phyloP scores from a whole-genome alignment of 2,113 vertebrate species.

The Enhydra lutris region DNA sequence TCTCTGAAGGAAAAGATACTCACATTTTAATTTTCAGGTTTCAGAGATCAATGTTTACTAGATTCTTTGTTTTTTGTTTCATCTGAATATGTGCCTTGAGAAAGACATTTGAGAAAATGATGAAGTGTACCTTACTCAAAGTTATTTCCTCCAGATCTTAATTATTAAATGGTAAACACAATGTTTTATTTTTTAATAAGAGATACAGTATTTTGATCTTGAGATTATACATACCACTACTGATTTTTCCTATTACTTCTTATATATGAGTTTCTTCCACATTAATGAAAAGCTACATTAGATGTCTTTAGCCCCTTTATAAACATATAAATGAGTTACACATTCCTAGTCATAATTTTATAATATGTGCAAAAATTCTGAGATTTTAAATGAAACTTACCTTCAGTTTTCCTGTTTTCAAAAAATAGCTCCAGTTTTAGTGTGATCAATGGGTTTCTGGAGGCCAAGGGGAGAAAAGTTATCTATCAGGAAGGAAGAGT shows the following conservation, averaged over 20 bases:
- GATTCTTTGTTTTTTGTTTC: background rate
- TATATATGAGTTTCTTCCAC: background rate
- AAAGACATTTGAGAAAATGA: background rate
- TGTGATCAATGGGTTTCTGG: background rate
- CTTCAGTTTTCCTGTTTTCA: background rate
- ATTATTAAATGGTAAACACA: background rate
- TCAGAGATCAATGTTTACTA: background rate
- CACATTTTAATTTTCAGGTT: constrained; percentile 23
- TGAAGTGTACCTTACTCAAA: background rate
- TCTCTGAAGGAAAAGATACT: background rate
- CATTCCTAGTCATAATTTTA: background rate
- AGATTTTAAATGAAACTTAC: background rate
- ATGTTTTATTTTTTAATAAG: background rate
- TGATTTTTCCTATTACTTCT: background rate
- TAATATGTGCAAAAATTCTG: background rate
- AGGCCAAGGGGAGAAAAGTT: background rate
- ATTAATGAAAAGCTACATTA: background rate
- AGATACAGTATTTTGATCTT: background rate
- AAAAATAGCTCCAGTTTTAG: background rate
- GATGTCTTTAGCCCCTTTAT: background rate
- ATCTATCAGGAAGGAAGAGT: background rate
- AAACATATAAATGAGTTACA: background rate
- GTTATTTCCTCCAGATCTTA: background rate
- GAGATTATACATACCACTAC: background rate
- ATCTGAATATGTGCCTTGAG: background rate